Percentiles rank a stretch among this genome's conserved stretches.
phyloP scores from a whole-genome alignment of 1,140 invertebrate genomes.

The Teleopsis dalmanni region DNA sequence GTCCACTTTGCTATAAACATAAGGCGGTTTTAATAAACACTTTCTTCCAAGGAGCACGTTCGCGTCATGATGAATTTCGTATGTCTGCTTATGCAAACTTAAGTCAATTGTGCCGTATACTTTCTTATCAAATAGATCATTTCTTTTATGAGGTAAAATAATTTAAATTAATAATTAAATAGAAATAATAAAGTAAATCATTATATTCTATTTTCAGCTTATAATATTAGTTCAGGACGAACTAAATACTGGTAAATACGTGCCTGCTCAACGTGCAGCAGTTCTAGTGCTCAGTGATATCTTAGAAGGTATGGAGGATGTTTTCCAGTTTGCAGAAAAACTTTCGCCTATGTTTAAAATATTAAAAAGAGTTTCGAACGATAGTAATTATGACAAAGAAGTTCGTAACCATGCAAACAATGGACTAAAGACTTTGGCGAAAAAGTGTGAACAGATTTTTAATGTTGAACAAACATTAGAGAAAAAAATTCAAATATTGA shows the following conservation, averaged over 20 bases:
- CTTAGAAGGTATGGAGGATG: conserved; percentile 58
- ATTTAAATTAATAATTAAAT: conserved; percentile 1
- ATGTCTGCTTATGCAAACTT: conserved; percentile 73
- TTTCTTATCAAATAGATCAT: conserved; percentile 62
- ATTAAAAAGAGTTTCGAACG: conserved; percentile 53
- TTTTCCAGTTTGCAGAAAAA: conserved; percentile 54
- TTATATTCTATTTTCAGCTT: conserved; percentile 45
- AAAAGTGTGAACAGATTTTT: conserved; percentile 54
- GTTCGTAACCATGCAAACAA: conserved; percentile 60
- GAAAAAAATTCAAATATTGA: conserved; percentile 53
- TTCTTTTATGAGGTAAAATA: conserved; percentile 59
- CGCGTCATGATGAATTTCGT: conserved; percentile 59
- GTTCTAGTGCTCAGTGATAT: conserved; percentile 61
- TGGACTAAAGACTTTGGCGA: conserved; percentile 61
- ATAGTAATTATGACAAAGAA: conserved; percentile 55
- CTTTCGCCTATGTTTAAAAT: conserved; percentile 58
- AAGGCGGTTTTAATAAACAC: conserved; percentile 60
- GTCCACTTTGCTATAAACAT: conserved; percentile 60
- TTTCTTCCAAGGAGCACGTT: conserved; percentile 57
- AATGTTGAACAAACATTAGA: conserved; percentile 49
- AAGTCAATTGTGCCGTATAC: conserved; percentile 64
- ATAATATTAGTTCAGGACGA: conserved; percentile 56
- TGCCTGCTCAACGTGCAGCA: conserved; percentile 63
- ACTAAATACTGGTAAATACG: conserved; percentile 53
- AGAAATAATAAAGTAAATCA: conserved; percentile 10